Base-by-base conservation (phyloP, 2,797 vertebrate species). In the Percopsis omiscomaycus region DNA sequence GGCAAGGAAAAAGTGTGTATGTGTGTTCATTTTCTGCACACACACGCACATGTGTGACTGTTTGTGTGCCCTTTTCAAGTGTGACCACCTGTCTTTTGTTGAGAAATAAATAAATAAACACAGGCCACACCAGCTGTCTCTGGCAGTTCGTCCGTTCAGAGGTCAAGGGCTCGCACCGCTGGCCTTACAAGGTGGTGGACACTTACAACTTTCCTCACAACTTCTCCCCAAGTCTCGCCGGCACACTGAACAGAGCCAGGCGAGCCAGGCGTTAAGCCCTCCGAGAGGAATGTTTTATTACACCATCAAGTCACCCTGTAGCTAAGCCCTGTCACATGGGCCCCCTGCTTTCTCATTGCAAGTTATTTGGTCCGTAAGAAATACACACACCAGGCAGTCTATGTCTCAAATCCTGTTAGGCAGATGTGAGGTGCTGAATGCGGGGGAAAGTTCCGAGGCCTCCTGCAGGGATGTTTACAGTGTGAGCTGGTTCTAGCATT, bases 21-120 rank as follows among this genome's bases (percentile, higher is more conserved):
- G 74, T 61, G 71, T 49, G 78, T 2, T 16, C n/a, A 16, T 76
- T 74, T 66, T 75, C 80, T 85, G 86, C 81, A 84, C 78, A 77
- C 10, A 66, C 81, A 84, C 78, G 78, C 10, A 66, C 58, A 69
- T 76, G 84, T 77, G 85, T 78, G 82, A 61, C 74, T 79, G 77
- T 91, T 89, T 91, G 87, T 88, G 90, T 90, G 90, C 89, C 90
- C 90, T 93, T 93, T 92, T 93, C 91, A 92, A 93, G 92, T 93
- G 93, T 92, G 92, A 92, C 92, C 93, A 94, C 93, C 93, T 94
- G 93, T 94, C 93, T 92, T 92, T 92, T 93, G 93, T 94, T 92
- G 82, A 87, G 84, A 92, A 91, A 92, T 92, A 93, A 94, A 94
- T 93, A 94, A 94, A 93, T 92, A 93, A 94, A 87, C 86, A 86